Base-by-base conservation (phyloP, 2,113 vertebrate genomes). In the Trichechus manatus region DNA sequence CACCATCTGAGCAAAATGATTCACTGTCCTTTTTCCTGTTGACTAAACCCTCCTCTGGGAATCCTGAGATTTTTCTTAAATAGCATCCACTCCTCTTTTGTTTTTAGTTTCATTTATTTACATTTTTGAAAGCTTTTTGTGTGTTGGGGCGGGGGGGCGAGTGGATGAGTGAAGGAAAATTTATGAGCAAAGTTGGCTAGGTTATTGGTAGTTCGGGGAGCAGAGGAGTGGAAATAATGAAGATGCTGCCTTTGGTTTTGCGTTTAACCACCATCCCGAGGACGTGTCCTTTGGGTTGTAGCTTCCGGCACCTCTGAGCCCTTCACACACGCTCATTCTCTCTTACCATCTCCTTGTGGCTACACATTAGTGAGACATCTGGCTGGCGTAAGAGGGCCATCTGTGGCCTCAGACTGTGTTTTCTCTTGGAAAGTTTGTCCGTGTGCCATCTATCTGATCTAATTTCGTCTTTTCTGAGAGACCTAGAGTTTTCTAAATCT, bases 101-200 rank as follows among this genome's bases (percentile, higher is more conserved):
- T 39, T 98, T 94, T 93, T 88, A 50, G 70, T 91, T 78, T 77
- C 36, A 50, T 39, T 56, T 27, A 64, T 64, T 97, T 89, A 56
- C 6, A 25, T 53, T 97, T 96, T 72, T 33, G 78, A 95, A 97
- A 85, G 86, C 72, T 72, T 78, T 87, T 29, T 87, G 50, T 47
- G 93, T 47, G 82, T 61, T 0, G 68, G 5, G 3, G 19, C 27
- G 83, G 53, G 44, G 6, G 39, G 33, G 39, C 39, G 39, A 72
- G 70, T n/a, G 19, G 7, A 19, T 63, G 56, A 87, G 25, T 72
- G 53, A 29, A 87, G 64, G 68, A 92, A 87, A 97, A 85, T 96
- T 96, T 93, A 83, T 84, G 79, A 64, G 82, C 59, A 87, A 89
- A 94, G 80, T 93, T 80, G 87, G 64, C 42, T 47, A 50, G 31